A percentile compares a stretch with the other conserved stretches of the same genome.
Conservation (phyloP, 2,888 invertebrate genomes). For the Oasisia sp. region DNA sequence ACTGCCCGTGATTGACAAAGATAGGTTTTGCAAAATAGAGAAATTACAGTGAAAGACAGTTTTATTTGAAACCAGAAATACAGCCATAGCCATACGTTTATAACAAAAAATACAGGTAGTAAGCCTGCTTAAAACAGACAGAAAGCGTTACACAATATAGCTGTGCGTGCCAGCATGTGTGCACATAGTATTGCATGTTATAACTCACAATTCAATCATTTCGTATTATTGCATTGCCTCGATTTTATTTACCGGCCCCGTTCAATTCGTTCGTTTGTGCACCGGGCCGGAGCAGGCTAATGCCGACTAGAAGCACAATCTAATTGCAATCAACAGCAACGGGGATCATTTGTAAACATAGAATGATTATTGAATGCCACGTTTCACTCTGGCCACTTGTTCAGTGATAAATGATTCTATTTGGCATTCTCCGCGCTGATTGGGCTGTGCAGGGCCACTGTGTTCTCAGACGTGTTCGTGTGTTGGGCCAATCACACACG, state of each 20-base stretch:
- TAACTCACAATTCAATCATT: slow-evolving; percentile 1
- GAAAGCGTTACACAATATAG: neutral
- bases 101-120: neutral
- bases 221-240: neutral
- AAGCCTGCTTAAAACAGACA: neutral
- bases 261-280: neutral
- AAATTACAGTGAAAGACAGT: neutral
- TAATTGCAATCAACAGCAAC: neutral
- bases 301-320: neutral
- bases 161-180: neutral
- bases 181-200: neutral
- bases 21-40: neutral
- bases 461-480: neutral
- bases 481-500: neutral
- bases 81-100: neutral
- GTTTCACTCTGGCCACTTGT: neutral
- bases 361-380: neutral
- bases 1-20: neutral
- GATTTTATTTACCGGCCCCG: slow-evolving; percentile 10
- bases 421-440: neutral
- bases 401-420: slow-evolving; percentile 6
- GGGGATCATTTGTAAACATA: neutral
- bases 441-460: neutral
- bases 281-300: neutral
- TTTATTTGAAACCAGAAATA: neutral